Percentiles rank a stretch among this genome's conserved stretches.
These are phyloP conservation scores for Hydrotaea diabolus DNA, from an alignment of 2,888 invertebrate species.

Conservation along the genomic window DNA sequence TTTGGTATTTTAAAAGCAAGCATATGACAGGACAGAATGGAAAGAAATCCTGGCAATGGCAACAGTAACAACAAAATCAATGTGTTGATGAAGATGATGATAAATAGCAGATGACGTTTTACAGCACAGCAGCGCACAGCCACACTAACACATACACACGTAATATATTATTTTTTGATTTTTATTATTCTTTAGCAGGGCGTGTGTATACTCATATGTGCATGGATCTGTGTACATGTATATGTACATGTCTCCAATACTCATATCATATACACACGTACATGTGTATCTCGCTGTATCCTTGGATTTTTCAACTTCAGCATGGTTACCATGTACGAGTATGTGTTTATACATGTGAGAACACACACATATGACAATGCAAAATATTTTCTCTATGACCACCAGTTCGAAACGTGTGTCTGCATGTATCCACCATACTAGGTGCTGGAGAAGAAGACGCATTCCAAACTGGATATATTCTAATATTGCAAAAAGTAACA, in stretches of 20 bases:
- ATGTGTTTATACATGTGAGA: neutral
- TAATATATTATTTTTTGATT: slow-evolving; percentile 7
- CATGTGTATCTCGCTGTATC: too few species aligned
- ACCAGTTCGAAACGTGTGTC: neutral
- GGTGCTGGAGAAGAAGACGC: neutral
- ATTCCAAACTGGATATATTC: neutral
- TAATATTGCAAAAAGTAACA: slow-evolving; percentile 1
- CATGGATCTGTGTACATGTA: neutral
- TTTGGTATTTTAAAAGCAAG: neutral
- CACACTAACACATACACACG: neutral
- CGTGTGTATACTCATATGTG: neutral
- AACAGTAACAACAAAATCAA: slow-evolving; percentile 2
- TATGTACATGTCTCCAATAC: neutral
- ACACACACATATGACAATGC: neutral
- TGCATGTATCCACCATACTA: neutral
- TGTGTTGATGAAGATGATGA: slow-evolving; percentile 7
- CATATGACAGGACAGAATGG: neutral
- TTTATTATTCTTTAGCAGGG: neutral
- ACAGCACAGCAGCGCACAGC: neutral
- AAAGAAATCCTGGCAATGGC: neutral
- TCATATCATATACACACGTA: too few species aligned
- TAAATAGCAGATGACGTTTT: slow-evolving; percentile 7
- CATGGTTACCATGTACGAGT: too few species aligned
- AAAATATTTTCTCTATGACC: neutral
- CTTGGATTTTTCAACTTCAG: too few species aligned